These are phyloP conservation scores for Rhinichthys klamathensis DNA, from an alignment of 2,113 vertebrate genomes.

Conservation along the genomic window DNA sequence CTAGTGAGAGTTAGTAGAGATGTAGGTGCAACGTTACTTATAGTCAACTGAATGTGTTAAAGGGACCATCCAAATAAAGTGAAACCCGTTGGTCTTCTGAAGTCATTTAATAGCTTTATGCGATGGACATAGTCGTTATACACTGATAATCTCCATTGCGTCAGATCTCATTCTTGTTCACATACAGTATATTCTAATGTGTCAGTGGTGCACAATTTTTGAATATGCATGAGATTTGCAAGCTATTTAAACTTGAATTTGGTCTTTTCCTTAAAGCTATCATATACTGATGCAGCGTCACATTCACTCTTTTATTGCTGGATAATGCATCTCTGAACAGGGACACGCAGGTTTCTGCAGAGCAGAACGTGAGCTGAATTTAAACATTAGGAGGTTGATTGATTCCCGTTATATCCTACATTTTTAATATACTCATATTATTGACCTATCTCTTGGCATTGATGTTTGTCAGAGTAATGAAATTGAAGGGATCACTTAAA, in stretches of 20 bases:
- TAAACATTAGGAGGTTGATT: conserved; percentile 1
- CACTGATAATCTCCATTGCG: neutral
- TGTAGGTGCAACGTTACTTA: no score
- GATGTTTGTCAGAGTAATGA: neutral
- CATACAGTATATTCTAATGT: neutral
- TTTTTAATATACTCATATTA: neutral
- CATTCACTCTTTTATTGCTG: neutral
- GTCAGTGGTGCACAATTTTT: neutral
- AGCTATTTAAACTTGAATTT: neutral
- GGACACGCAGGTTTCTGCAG: neutral
- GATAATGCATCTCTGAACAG: conserved; percentile 17
- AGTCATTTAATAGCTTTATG: neutral
- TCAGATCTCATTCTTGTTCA: neutral
- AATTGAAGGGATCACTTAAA: neutral
- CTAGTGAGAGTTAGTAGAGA: no score
- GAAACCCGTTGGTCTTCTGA: neutral
- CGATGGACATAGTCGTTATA: neutral
- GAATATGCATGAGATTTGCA: neutral
- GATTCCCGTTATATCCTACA: neutral
- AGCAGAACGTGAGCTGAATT: conserved; percentile 29
- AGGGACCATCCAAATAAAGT: no score
- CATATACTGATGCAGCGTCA: neutral
- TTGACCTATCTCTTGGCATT: neutral
- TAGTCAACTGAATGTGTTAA: no score
- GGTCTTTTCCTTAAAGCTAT: neutral